Evolutionary conservation across 2,888 invertebrate species (phyloP).

Genomic region (Corbicula japonica): DNA sequence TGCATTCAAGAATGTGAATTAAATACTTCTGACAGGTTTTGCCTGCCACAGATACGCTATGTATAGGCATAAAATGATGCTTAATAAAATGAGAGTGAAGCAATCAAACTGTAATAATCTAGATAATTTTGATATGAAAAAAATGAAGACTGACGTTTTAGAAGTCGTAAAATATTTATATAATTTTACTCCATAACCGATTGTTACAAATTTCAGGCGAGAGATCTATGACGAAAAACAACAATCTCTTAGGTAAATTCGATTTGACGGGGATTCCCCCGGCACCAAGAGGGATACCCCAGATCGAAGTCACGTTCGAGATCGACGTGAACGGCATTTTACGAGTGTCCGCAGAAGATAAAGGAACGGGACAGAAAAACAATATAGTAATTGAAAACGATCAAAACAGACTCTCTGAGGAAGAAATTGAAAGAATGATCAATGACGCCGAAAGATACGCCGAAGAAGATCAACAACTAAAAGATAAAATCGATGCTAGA

Average conservation of each 20-base stretch:
- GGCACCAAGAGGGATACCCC: conserved; percentile 87
- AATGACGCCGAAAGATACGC: conserved; percentile 99
- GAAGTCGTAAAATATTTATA: not conserved
- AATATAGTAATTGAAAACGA: conserved; percentile 99
- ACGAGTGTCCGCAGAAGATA: conserved; percentile 97
- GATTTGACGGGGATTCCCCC: conserved; percentile 99
- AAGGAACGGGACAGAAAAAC: conserved; percentile 99
- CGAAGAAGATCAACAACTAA: conserved; percentile 97
- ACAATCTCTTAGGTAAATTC: conserved; percentile 99
- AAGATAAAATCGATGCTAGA: conserved; percentile 95
- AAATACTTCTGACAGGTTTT: not conserved
- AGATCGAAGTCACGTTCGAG: conserved; percentile 87
- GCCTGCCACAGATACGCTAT: not conserved
- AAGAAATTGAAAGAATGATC: conserved; percentile 99
- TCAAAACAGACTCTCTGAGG: conserved; percentile 98
- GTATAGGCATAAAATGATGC: not conserved
- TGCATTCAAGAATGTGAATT: too few species aligned
- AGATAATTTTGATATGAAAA: not conserved
- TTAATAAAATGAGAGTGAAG: not conserved
- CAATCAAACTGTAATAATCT: not conserved
- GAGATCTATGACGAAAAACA: conserved; percentile 99
- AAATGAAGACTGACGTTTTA: not conserved
- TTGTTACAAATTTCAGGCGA: conserved; percentile 90
- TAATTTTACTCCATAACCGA: not conserved
- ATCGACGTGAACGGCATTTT: conserved; percentile 88